Percentiles rank a stretch among this genome's conserved stretches.
Evolutionary conservation across 2,888 invertebrate species (phyloP).

Genomic region (Rhagophthalmus giganteus): DNA sequence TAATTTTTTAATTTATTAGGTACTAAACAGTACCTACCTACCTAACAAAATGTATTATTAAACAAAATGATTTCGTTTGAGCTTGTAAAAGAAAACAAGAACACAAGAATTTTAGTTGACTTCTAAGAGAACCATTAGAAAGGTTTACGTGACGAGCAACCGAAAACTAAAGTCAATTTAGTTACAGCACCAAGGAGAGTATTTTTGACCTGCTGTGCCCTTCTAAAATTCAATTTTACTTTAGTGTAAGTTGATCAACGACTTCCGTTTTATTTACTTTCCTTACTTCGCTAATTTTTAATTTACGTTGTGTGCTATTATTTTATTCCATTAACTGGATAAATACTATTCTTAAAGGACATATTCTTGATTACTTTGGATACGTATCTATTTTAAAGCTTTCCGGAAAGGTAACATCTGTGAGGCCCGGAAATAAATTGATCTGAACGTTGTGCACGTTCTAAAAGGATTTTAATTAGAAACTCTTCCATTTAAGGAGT

Average conservation of each 20-base stretch:
- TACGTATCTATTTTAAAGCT: no score
- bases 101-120: constrained; percentile 23
- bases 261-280: constrained; percentile 24
- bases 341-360: no score
- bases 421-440: no score
- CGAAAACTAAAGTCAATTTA: constrained; percentile 28
- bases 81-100: constrained; percentile 13
- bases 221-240: constrained; percentile 28
- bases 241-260: constrained; percentile 25
- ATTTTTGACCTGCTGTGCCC: constrained; percentile 25
- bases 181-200: constrained; percentile 24
- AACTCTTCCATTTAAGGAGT: no score
- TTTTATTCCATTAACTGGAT: background rate
- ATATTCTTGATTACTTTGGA: no score
- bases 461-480: no score
- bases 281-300: constrained; percentile 19
- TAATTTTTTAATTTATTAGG: no score
- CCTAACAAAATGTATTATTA: no score
- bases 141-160: constrained; percentile 28
- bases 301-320: constrained; percentile 14
- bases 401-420: no score
- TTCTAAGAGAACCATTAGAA: constrained; percentile 28
- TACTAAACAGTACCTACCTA: no score
- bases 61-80: no score
- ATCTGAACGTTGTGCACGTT: no score